Conservation (phyloP, 2,888 invertebrate species). For the Monoplex corrugatus region DNA sequence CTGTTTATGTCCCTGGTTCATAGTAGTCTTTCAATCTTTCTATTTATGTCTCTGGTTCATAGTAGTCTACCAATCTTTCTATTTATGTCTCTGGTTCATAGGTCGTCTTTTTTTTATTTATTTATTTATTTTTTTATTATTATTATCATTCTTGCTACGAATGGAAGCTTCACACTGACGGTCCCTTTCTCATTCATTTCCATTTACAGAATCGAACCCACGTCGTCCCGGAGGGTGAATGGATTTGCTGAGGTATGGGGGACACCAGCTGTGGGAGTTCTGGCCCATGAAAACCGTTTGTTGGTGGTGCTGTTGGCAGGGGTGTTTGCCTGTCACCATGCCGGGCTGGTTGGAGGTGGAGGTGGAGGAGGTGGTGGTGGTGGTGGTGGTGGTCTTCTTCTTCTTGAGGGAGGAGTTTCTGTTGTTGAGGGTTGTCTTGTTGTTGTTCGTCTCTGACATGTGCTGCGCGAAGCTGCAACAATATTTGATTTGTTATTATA, state of each 20-base stretch:
- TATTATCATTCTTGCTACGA: background rate
- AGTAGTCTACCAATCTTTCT: too few relatives aligned
- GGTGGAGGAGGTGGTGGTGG: background rate
- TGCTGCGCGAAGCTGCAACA: background rate
- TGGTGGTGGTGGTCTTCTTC: background rate
- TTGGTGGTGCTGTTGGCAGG: background rate
- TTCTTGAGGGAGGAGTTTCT: background rate
- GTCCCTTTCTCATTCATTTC: constrained; percentile 21
- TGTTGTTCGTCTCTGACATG: constrained; percentile 2
- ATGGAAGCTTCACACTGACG: background rate
- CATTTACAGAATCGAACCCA: background rate
- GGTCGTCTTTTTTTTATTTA: too few relatives aligned
- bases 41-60: too few relatives aligned
- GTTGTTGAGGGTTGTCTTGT: background rate
- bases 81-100: too few relatives aligned
- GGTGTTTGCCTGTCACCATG: background rate
- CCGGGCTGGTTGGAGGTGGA: background rate
- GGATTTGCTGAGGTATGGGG: too few relatives aligned
- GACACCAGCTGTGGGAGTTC: too few relatives aligned
- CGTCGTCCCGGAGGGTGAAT: background rate
- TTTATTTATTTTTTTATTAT: too few relatives aligned
- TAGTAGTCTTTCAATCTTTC: too few relatives aligned
- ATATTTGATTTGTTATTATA: too few relatives aligned
- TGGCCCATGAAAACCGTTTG: too few relatives aligned
- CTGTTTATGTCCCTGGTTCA: too few relatives aligned